Base-by-base conservation (phyloP, 2,888 invertebrate genomes). In the Trachelus stipa region DNA sequence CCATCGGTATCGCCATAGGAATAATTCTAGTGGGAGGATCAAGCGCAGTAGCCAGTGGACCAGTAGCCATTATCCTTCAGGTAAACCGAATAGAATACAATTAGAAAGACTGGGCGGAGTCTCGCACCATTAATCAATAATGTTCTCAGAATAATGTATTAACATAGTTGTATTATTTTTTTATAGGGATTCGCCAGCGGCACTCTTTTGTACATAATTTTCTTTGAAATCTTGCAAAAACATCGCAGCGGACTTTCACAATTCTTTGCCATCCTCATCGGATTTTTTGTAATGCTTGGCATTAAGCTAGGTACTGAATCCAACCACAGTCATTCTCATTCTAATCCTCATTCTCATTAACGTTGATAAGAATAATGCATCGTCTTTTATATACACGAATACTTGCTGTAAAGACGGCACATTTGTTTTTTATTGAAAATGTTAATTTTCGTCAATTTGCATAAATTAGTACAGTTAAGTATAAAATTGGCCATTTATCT, bases 181-280 rank as follows among this genome's bases (percentile, higher is more conserved):
- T 91, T 91, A 15, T 96, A 98, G 92, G 98, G 98, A 4, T 92
- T 98, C 79, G 98, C 98, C 0, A 95, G 97, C 73, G 99, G 98
- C 15, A 98, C 98, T 0, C 94, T 99, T 73, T 92, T 99, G 6
- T 99, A 98, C 92, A 97, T 99, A 30, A 97, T 98, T n/a, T 98
- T 98, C 93, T 98, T 98, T 91, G 98, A 99, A 92, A 96, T 98
- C 77, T 93, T 98, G 86, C 95, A 95, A 73, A 92, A 92, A 69
- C 92, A 93, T 75, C 90, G 92, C 37, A 91, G 81, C 75, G 96
- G 96, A 11, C 91, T 96, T 34, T 87, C 93, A 34, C 95, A 96
- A 82, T 96, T 94, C 89, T 78, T 94, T 0, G 93, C 96, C 1
- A 94, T 96, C 40, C 85, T 96, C 11, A 80, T 94, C 34, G 96